phyloP scores from a whole-genome alignment of 1,140 invertebrate species.

The Trachelipus rathkii region DNA sequence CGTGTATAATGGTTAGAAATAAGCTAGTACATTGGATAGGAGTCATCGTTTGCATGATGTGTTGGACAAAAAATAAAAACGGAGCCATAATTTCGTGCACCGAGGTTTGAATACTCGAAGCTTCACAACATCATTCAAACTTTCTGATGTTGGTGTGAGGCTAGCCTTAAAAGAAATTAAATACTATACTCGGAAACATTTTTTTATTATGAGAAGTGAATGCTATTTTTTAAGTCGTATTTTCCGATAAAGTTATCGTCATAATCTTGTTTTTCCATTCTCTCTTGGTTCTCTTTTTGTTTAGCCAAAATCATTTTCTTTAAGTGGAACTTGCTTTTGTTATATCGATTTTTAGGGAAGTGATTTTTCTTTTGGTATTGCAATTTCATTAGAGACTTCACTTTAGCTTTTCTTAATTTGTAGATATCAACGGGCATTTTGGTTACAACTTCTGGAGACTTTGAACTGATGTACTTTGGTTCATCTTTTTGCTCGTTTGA shows the following conservation, averaged over 20 bases:
- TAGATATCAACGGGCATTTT: not conserved
- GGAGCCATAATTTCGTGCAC: too few relatives aligned
- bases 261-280: not conserved
- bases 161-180: too few relatives aligned
- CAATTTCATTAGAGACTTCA: not conserved
- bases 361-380: not conserved
- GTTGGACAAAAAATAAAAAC: too few relatives aligned
- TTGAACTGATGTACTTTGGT: too few relatives aligned
- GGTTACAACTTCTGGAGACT: not conserved
- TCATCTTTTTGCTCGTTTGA: not conserved
- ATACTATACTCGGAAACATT: too few relatives aligned
- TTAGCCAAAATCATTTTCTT: not conserved
- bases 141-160: too few relatives aligned
- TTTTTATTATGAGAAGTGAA: not conserved
- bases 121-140: too few relatives aligned
- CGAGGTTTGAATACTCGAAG: too few relatives aligned
- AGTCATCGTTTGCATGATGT: too few relatives aligned
- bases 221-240: not conserved
- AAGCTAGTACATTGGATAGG: too few relatives aligned
- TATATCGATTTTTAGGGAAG: not conserved
- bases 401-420: not conserved
- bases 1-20: too few relatives aligned
- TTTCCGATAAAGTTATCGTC: not conserved
- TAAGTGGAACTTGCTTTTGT: not conserved
- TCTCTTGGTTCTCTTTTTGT: not conserved